Percentiles rank a stretch among this genome's conserved stretches.
phyloP scores from a whole-genome alignment of 30 jellyfish, hydroid and myxozoan genomes.

The Catostylus mosaicus region DNA sequence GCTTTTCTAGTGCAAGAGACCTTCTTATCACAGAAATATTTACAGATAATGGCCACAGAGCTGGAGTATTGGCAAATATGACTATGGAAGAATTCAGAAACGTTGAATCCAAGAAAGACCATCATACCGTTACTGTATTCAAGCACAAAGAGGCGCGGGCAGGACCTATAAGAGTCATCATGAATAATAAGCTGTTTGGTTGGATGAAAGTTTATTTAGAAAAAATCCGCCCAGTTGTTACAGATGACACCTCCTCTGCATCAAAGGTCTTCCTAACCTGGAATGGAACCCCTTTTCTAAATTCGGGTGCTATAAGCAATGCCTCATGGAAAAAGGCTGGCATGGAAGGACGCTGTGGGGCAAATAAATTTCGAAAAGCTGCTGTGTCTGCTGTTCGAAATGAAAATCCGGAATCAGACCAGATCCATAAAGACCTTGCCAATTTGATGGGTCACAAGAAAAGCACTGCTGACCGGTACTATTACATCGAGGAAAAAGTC shows the following conservation, averaged over 20 bases:
- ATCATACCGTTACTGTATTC: slow-evolving; percentile 20
- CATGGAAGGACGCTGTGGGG: slow-evolving; percentile 51
- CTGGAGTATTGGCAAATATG: slow-evolving; percentile 48
- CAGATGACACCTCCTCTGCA: neutral
- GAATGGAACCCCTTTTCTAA: slow-evolving; percentile 25
- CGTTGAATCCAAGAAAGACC: slow-evolving; percentile 11
- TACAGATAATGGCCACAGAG: slow-evolving; percentile 41
- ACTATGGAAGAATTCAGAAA: slow-evolving; percentile 24
- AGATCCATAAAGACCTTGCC: slow-evolving; percentile 47
- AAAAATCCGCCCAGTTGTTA: slow-evolving; percentile 12
- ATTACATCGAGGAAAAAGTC: slow-evolving; percentile 25
- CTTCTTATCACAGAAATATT: slow-evolving; percentile 34
- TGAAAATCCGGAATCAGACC: neutral
- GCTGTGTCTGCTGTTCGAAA: slow-evolving; percentile 41
- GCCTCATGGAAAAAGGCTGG: slow-evolving; percentile 57
- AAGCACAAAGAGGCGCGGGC: slow-evolving; percentile 56
- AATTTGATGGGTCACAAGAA: slow-evolving; percentile 55
- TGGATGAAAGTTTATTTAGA: slow-evolving; percentile 30
- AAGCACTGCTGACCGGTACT: slow-evolving; percentile 41
- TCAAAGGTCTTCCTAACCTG: slow-evolving; percentile 39
- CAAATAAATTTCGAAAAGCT: slow-evolving; percentile 39
- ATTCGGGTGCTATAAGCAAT: slow-evolving; percentile 37
- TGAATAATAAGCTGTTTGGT: slow-evolving; percentile 24
- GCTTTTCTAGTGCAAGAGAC: slow-evolving; percentile 40
- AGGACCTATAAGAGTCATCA: slow-evolving; percentile 38